A percentile compares a stretch with the other conserved stretches of the same genome.
These are phyloP conservation scores for Trichechus manatus DNA, from an alignment of 2,113 vertebrate species.

Conservation along the genomic window DNA sequence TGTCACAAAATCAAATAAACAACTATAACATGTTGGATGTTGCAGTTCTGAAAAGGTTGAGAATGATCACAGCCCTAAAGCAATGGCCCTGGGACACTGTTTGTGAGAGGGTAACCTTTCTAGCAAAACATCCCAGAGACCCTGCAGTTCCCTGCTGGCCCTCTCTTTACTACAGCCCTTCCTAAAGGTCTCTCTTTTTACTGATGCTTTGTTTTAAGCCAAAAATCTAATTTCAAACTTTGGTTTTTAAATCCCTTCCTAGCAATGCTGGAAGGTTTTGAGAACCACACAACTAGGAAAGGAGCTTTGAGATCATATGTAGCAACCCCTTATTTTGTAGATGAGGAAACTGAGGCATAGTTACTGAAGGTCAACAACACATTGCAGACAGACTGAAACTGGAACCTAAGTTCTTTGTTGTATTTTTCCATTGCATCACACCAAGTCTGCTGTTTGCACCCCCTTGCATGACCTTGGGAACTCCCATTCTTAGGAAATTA, in stretches of 20 bases:
- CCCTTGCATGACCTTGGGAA: background rate
- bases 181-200: background rate
- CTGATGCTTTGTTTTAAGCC: background rate
- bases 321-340: background rate
- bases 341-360: background rate
- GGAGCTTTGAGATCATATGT: background rate
- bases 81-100: background rate
- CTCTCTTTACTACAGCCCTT: background rate
- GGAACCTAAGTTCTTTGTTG: background rate
- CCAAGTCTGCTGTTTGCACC: background rate
- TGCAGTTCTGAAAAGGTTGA: background rate
- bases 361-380: background rate
- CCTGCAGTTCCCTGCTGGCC: background rate
- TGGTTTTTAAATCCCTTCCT: background rate
- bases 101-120: background rate
- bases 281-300: background rate
- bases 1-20: conserved; percentile 15
- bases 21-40: background rate
- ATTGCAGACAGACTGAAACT: background rate
- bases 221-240: background rate
- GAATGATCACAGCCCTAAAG: background rate
- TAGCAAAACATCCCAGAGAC: too few species aligned
- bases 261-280: background rate
- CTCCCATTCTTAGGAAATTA: background rate
- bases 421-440: background rate